Evolutionary conservation across 2,888 invertebrate genomes (phyloP).

Genomic region (Caenorhabditis parvicauda): DNA sequence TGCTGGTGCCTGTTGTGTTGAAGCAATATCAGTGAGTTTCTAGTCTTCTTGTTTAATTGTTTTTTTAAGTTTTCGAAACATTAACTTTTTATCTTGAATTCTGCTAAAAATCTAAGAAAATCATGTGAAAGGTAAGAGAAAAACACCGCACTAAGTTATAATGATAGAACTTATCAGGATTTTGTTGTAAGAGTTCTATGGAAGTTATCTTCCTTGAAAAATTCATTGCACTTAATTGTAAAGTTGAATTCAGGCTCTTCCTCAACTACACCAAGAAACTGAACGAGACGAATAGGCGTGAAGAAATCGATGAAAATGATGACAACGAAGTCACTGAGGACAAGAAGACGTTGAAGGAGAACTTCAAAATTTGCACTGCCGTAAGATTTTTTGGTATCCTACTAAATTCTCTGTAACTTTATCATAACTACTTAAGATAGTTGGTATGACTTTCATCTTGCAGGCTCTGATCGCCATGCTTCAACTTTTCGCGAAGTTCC

Average conservation of each 20-base stretch:
- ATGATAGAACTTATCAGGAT: too few relatives aligned
- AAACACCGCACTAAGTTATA: too few relatives aligned
- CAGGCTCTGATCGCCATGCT: slow-evolving; percentile 42
- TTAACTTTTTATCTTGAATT: slow-evolving; percentile 12
- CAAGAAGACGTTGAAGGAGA: too few relatives aligned
- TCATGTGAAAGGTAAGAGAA: slow-evolving; percentile 38
- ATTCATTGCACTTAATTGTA: slow-evolving; percentile 9
- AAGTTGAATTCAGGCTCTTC: slow-evolving; percentile 17
- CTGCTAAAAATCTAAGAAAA: slow-evolving; percentile 7
- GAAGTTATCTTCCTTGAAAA: too few relatives aligned
- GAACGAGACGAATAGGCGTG: slow-evolving; percentile 35
- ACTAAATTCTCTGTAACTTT: too few relatives aligned
- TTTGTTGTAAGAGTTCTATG: too few relatives aligned
- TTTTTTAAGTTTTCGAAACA: slow-evolving; percentile 14
- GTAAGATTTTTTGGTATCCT: too few relatives aligned
- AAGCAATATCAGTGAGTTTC: slow-evolving; percentile 74
- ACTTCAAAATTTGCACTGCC: too few relatives aligned
- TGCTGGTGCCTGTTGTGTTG: slow-evolving; percentile 78
- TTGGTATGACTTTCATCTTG: slow-evolving; percentile 14
- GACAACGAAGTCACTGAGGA: neutral
- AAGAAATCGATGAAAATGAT: slow-evolving; percentile 17
- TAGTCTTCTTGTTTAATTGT: slow-evolving; percentile 10
- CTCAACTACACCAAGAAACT: slow-evolving; percentile 5
- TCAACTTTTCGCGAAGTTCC: slow-evolving; percentile 73
- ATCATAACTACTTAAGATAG: too few relatives aligned